Percentiles rank a stretch among this genome's conserved stretches.
These are phyloP conservation scores for Achatina immaculata DNA, from an alignment of 1,140 invertebrate genomes.

Conservation along the genomic window DNA sequence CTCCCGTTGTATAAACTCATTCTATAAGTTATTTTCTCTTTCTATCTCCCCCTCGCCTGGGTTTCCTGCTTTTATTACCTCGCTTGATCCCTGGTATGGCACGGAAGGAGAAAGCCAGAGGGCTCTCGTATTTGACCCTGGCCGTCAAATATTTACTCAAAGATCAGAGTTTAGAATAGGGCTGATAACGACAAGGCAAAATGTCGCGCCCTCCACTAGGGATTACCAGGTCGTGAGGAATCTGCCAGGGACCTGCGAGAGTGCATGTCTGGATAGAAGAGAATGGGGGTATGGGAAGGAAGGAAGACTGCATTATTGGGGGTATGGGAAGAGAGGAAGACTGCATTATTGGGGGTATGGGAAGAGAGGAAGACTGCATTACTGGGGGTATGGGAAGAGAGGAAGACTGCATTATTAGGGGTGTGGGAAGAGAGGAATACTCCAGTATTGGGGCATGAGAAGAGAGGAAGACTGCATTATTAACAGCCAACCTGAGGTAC, in stretches of 20 bases:
- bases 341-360: no score
- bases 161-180: constrained; percentile 5
- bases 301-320: no score
- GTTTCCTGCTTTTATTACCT: not conserved
- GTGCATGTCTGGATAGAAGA: not conserved
- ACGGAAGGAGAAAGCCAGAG: not conserved
- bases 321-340: no score
- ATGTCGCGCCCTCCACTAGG: constrained; percentile 4
- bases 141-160: constrained; percentile 14
- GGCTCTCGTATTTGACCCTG: not conserved
- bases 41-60: not conserved
- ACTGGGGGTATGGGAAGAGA: no score
- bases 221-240: not conserved
- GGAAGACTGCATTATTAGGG: no score
- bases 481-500: no score
- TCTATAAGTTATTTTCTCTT: not conserved
- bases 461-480: no score
- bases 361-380: no score
- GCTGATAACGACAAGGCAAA: constrained; percentile 1
- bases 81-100: not conserved
- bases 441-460: no score
- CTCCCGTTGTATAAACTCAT: not conserved
- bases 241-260: not conserved
- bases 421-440: no score
- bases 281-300: no score